Base-by-base conservation (phyloP, 2,888 invertebrate genomes). In the Coelopa pilipes region DNA sequence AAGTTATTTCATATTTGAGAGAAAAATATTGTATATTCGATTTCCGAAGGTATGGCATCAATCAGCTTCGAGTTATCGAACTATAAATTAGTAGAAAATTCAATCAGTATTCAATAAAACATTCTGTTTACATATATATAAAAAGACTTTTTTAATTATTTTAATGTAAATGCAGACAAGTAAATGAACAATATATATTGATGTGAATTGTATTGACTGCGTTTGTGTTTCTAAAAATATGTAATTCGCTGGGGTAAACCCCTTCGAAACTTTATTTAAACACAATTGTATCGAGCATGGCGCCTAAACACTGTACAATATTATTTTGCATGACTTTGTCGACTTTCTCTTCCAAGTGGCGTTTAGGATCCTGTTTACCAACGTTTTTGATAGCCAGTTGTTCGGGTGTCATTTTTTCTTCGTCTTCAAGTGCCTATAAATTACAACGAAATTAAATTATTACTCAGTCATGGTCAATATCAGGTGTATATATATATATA, bases 331-430 rank as follows among this genome's bases (percentile, higher is more conserved):
- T 98, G 71, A 99, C 90, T 76, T 95, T 93, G 87, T 98, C 97
- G 21, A 98, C 98, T 89, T 98, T 97, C 87, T 99, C 99, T 88
- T 99, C 98, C 87, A 99, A 90, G 92, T 99, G 99, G 80, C 99
- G 92, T 89, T 99, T 99, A 24, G 99, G 99, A 88, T 99, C 99
- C 88, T 97, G 95, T 88, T 96, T 99, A 72, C 99, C 99, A 76
- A 99, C 99, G 89, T 99, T 99, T 88, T 99, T 99, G 84, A 99
- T 99, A 21, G 98, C 99, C 88, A 99, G 89, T 87, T 99, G 99
- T 88, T 99, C 98, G 1, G 98, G 96, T 4, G 99, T 99, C 98
- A 99, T 98, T 88, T 97, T 98, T 85, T 99, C 99, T 87, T 99
- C 99, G 82, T 99, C 99, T 88, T 99, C 99, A 76, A 99, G 89